Conservation (phyloP, 92 coral and sea anemone genomes). For the Muricea muricata region DNA sequence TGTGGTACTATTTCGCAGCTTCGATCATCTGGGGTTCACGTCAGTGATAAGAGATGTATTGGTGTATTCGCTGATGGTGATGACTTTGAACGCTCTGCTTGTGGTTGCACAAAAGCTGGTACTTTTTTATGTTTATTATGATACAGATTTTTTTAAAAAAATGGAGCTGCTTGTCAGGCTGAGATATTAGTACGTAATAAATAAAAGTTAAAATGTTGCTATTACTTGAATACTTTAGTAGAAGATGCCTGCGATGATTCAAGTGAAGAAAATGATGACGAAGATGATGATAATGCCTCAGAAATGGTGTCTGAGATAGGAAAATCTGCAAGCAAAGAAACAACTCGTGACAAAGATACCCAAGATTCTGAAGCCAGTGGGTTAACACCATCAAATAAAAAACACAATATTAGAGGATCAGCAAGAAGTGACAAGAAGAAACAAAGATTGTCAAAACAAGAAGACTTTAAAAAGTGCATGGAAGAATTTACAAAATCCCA, state of each 20-base stretch:
- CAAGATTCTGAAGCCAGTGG: background rate
- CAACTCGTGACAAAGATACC: background rate
- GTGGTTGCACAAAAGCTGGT: background rate
- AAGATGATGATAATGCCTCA: slow-evolving; percentile 13
- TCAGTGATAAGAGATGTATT: slow-evolving; percentile 10
- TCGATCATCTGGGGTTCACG: background rate
- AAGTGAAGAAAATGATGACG: background rate
- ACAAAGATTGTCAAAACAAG: slow-evolving; percentile 4
- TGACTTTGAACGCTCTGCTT: background rate
- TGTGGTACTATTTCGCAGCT: background rate
- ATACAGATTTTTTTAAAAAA: slow-evolving; percentile 4
- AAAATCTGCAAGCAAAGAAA: background rate
- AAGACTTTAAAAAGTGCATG: slow-evolving; percentile 9
- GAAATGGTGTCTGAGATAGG: background rate
- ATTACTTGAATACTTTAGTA: background rate
- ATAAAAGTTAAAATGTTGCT: too few species aligned
- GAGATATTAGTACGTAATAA: slow-evolving; percentile 23
- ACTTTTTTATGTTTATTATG: background rate
- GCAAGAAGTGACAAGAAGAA: background rate
- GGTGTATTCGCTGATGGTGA: slow-evolving; percentile 2
- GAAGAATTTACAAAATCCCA: slow-evolving; percentile 24
- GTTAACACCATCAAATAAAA: background rate
- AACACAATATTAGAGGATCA: background rate
- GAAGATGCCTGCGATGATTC: slow-evolving; percentile 6
- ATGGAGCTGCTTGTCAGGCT: slow-evolving; percentile 45